These are phyloP conservation scores for Oenanthe melanoleuca DNA, from an alignment of 2,113 vertebrate species.

Conservation along the genomic window DNA sequence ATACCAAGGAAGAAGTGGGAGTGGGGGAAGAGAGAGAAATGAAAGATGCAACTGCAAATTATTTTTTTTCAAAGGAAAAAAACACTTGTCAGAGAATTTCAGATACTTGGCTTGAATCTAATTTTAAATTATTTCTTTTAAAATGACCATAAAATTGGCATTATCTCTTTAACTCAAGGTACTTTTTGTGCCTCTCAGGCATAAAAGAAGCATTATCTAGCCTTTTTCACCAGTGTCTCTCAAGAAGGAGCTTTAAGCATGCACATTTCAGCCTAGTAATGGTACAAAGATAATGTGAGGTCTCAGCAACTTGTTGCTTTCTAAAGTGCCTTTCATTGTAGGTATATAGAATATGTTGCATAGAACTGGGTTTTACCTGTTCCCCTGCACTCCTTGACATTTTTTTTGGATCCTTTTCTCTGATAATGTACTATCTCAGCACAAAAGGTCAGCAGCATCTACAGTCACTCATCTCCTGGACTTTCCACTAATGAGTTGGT, in stretches of 20 bases:
- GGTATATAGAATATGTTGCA: not conserved
- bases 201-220: not conserved
- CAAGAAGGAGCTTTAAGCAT: not conserved
- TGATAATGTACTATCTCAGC: not conserved
- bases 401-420: not conserved
- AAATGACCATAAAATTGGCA: not conserved
- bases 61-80: not conserved
- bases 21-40: not conserved
- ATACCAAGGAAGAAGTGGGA: not conserved
- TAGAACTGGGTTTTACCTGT: not conserved
- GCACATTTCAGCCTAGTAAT: not conserved
- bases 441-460: constrained; percentile 17
- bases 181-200: not conserved
- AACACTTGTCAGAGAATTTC: not conserved
- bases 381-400: not conserved
- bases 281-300: not conserved
- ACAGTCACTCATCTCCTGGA: not conserved
- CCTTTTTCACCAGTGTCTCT: not conserved
- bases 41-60: not conserved
- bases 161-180: not conserved
- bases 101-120: not conserved
- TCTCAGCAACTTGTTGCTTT: not conserved
- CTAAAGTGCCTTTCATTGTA: not conserved
- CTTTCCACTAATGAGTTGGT: not conserved
- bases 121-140: not conserved